phyloP scores from a whole-genome alignment of 1,140 invertebrate species.

The Ridgeia piscesae region DNA sequence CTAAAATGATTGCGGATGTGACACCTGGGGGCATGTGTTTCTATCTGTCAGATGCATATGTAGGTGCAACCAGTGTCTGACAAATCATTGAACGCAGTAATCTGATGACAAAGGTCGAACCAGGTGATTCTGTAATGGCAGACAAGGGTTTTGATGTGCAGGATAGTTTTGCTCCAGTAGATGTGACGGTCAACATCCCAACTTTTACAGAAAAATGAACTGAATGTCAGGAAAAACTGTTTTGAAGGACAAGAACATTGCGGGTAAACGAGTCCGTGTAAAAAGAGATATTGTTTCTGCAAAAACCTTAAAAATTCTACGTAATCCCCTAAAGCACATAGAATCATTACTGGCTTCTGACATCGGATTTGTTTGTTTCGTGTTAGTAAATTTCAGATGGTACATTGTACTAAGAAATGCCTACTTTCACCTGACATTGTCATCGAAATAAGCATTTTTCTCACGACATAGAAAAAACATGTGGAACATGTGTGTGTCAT shows the following conservation, averaged over 20 bases:
- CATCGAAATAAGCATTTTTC: background rate
- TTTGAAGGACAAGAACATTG: slow-evolving; percentile 18
- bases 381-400: slow-evolving; percentile 29
- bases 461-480: too few relatives aligned
- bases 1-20: slow-evolving; percentile 31
- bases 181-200: slow-evolving; percentile 21
- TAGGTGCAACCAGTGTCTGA: slow-evolving; percentile 17
- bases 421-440: slow-evolving; percentile 2
- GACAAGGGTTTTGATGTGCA: slow-evolving; percentile 25
- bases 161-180: background rate
- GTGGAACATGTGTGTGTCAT: background rate
- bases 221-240: slow-evolving; percentile 17
- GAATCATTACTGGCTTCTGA: slow-evolving; percentile 24
- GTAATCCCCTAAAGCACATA: slow-evolving; percentile 18
- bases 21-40: slow-evolving; percentile 29
- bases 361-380: slow-evolving; percentile 34
- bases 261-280: slow-evolving; percentile 18
- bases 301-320: slow-evolving; percentile 26
- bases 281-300: slow-evolving; percentile 21
- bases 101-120: background rate
- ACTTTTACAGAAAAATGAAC: slow-evolving; percentile 15
- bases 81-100: slow-evolving; percentile 21
- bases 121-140: slow-evolving; percentile 13
- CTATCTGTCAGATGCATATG: slow-evolving; percentile 24
- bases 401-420: slow-evolving; percentile 31